A percentile compares a stretch with the other conserved stretches of the same genome.
phyloP scores from a whole-genome alignment of 2,888 invertebrate genomes.

The Schizaphis graminum region DNA sequence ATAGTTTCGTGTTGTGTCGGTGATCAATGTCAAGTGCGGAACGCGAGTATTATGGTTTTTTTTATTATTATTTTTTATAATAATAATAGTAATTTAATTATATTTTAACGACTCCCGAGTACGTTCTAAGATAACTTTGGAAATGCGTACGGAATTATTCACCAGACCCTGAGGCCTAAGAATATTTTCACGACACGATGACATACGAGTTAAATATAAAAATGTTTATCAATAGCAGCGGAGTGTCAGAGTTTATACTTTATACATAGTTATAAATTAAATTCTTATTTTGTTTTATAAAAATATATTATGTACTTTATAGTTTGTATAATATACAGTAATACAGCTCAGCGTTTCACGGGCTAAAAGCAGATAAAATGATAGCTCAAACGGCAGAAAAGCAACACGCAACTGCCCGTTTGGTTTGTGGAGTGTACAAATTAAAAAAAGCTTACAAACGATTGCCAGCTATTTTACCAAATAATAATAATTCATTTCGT shows the following conservation, averaged over 20 bases:
- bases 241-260: neutral
- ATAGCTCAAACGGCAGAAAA: neutral
- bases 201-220: neutral
- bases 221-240: neutral
- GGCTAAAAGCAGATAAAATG: neutral
- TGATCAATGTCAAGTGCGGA: conserved; percentile 56
- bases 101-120: neutral
- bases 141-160: neutral
- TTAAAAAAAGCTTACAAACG: neutral
- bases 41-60: conserved; percentile 1
- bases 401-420: neutral
- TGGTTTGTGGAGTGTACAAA: neutral
- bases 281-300: neutral
- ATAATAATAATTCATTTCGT: neutral
- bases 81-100: conserved; percentile 23
- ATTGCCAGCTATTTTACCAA: neutral
- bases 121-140: neutral
- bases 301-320: neutral
- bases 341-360: neutral
- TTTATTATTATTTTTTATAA: neutral
- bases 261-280: neutral
- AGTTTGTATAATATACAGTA: neutral
- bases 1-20: conserved; percentile 1
- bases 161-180: neutral
- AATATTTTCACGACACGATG: neutral